Base-by-base conservation (phyloP, 2,888 invertebrate genomes). In the Kuschelorhynchus macadamiae region DNA sequence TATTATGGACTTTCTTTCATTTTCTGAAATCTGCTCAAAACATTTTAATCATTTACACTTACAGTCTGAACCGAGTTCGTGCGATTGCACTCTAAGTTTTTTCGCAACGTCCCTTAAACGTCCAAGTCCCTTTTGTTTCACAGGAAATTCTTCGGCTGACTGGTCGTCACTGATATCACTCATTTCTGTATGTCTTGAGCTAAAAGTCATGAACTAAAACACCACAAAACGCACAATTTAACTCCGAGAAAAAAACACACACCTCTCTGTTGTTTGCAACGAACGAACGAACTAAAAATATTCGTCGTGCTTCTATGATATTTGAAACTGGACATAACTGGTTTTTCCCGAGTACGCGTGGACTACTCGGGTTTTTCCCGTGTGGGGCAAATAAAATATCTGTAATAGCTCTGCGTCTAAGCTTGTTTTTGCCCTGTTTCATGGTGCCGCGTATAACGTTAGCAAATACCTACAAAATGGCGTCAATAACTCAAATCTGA, bases 81-180 rank as follows among this genome's bases (percentile, higher is more conserved):
- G 46, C 1, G 46, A 46, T 25, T 25, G 49, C 12, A 49, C 49
- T 21, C 49, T 25, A 25, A 49, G 18, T 12, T 49, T 49, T 12
- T 25, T 25, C n/a, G 25, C 21, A 25, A 49, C 21, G 16, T 25
- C 25, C 25, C 49, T 11, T 49, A 49, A 49, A 30, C 25, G 11
- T 25, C 21, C 21, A 49, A 25, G 25, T 14, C 49, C 32, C 25
- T 12, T 12, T 12, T 46, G 1, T 46, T 46, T 49, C 11, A 39
- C 3, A 5, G 11, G 4, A 12, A 39, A 2, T 39, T 39, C 39
- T 25, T 25, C 25, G 7, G 25, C 4, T 25, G 25, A 25, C 25
- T 3, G 3, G 7, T 7, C 7, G 3, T 25, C 25, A 5, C 25
- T 3, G 25, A 3, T 7, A 25, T 25, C 25, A n/a, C n/a, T n/a